phyloP scores from a whole-genome alignment of 92 coral and sea anemone species.

The Diadumene lineata region DNA sequence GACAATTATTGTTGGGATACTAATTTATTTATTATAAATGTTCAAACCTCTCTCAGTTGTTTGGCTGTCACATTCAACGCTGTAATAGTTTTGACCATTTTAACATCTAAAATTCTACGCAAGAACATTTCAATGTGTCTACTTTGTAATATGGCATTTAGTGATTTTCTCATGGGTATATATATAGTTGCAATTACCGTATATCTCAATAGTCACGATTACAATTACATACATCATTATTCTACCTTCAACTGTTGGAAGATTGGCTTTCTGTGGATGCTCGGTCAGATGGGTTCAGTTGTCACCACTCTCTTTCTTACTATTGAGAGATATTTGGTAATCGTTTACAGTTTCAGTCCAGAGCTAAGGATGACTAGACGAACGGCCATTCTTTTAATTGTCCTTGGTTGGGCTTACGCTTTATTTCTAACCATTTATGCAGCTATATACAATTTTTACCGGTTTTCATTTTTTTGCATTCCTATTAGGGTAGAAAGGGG shows the following conservation, averaged over 20 bases:
- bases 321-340: constrained; percentile 35
- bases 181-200: constrained; percentile 29
- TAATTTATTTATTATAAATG: neutral
- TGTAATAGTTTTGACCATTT: constrained; percentile 11
- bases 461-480: neutral
- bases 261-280: constrained; percentile 24
- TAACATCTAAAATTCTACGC: constrained; percentile 1
- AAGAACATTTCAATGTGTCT: constrained; percentile 32
- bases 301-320: constrained; percentile 33
- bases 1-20: neutral
- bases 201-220: neutral
- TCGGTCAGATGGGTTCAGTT: constrained; percentile 35
- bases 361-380: constrained; percentile 13
- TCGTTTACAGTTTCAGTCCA: constrained; percentile 32
- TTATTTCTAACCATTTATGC: constrained; percentile 30
- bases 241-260: constrained; percentile 22
- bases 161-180: constrained; percentile 27
- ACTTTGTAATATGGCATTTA: constrained; percentile 33
- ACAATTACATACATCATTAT: constrained; percentile 5
- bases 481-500: constrained; percentile 10
- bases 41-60: constrained; percentile 11
- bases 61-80: constrained; percentile 24
- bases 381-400: constrained; percentile 6
- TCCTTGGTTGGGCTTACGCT: neutral
- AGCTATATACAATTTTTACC: constrained; percentile 14